Evolutionary conservation across 2,797 vertebrate species (phyloP), one percentile per base, ranked within the genome.

Genomic region (Acomys russatus): DNA sequence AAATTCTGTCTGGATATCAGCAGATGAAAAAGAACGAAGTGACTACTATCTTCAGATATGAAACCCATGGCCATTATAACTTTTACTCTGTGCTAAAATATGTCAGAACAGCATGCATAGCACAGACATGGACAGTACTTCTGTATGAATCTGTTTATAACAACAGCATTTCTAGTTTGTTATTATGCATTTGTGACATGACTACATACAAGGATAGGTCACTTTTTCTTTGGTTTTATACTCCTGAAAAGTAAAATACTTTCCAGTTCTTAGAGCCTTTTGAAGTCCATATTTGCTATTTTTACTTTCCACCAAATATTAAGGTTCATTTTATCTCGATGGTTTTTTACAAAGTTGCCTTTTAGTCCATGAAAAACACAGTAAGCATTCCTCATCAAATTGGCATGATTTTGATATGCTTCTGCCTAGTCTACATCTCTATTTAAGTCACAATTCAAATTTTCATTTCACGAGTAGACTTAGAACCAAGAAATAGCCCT

Each of bases 381-480:
- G 7, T 76, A 76, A 91, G 1, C 10, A 51, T 3, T 0, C 20
- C 66, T 66, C 79, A 28, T 73, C 7, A 9, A 73, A 35, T 3
- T 80, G 28, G 28, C 38, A 30, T 73, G 33, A 70, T n/a, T 87
- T 14, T 84, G 54, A 14, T 59, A 61, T 14, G 3, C 25, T 78
- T 15, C 30, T 82, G 9, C 10, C 22, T 20, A 20, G 6, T 68
- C 10, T 87, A 17, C 88, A 1, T 61, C 30, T 85, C 0, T 49
- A 35, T 49, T 76, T 88, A 86, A 78, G 10, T 51, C 11, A 10
- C 15, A 86, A 3, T 9, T 95, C 12, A 1, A 18, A 63, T 33
- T 88, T 70, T 90, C 17, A 49, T 84, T 84, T 96, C 4, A 80
- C 12, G 44, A 8, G 76, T n/a, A 63, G n/a, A 89, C 17, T 89